phyloP scores from a whole-genome alignment of 2,797 vertebrate species.

The Argya squamiceps region DNA sequence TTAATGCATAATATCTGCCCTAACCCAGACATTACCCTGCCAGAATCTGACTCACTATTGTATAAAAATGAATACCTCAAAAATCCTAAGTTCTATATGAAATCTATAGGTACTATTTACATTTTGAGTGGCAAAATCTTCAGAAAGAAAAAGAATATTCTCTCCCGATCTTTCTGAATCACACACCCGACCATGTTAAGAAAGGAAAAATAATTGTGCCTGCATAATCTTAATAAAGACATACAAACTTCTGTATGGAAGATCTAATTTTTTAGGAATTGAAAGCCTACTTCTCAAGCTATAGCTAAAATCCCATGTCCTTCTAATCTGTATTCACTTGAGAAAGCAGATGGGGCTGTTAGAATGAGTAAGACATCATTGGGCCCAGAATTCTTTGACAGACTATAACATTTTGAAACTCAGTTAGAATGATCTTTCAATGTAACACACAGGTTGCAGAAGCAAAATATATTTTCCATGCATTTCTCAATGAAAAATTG shows the following conservation, averaged over 20 bases:
- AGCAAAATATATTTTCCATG: neutral
- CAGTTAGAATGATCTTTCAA: neutral
- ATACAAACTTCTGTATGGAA: neutral
- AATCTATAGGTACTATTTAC: neutral
- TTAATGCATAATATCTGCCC: neutral
- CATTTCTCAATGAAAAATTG: neutral
- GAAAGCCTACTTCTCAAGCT: neutral
- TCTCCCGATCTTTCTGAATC: neutral
- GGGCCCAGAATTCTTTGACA: neutral
- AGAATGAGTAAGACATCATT: neutral
- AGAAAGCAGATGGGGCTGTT: neutral
- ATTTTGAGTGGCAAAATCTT: neutral
- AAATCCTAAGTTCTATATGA: neutral
- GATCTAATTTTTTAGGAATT: neutral
- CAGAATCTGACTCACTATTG: neutral
- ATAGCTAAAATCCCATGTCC: neutral
- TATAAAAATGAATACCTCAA: neutral
- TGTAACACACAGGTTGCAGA: neutral
- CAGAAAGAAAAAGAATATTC: neutral
- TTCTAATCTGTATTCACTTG: neutral
- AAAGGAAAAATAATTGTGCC: neutral
- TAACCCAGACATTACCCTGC: neutral
- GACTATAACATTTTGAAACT: neutral
- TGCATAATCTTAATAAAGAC: neutral
- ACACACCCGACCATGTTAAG: neutral